These are phyloP conservation scores for Pempheris klunzingeri DNA, from an alignment of 2,797 vertebrate genomes.

Conservation along the genomic window DNA sequence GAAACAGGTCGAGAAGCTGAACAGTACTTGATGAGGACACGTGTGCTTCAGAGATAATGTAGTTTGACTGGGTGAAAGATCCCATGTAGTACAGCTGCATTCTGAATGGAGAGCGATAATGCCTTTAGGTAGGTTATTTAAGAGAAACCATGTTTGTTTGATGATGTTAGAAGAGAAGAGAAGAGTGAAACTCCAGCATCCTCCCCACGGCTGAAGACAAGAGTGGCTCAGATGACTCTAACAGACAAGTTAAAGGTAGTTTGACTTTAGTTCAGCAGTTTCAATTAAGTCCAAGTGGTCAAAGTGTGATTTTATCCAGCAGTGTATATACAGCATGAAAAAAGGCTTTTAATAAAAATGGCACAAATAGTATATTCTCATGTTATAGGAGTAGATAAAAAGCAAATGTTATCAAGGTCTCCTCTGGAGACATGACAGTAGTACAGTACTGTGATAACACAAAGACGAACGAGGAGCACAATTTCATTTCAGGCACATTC, in stretches of 20 bases:
- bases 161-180: constrained; percentile 3
- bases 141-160: not conserved
- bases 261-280: constrained; percentile 30
- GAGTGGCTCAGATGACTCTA: constrained; percentile 46
- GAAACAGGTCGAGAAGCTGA: constrained; percentile 61
- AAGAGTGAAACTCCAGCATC: constrained; percentile 34
- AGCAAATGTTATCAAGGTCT: constrained; percentile 50
- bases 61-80: constrained; percentile 7
- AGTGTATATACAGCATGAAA: constrained; percentile 56
- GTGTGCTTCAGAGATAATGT: constrained; percentile 52
- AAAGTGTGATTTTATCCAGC: constrained; percentile 44
- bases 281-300: constrained; percentile 17
- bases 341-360: constrained; percentile 60
- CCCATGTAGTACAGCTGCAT: constrained; percentile 33
- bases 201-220: constrained; percentile 20
- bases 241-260: constrained; percentile 49
- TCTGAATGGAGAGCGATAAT: constrained; percentile 34
- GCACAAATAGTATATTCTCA: constrained; percentile 66
- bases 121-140: constrained; percentile 22
- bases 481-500: constrained; percentile 77
- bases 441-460: constrained; percentile 81
- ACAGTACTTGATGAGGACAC: constrained; percentile 41
- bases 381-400: constrained; percentile 53
- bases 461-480: constrained; percentile 55
- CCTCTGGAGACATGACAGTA: constrained; percentile 45